Evolutionary conservation across 1,140 invertebrate genomes (phyloP).

Genomic region (Acromyrmex heyeri): DNA sequence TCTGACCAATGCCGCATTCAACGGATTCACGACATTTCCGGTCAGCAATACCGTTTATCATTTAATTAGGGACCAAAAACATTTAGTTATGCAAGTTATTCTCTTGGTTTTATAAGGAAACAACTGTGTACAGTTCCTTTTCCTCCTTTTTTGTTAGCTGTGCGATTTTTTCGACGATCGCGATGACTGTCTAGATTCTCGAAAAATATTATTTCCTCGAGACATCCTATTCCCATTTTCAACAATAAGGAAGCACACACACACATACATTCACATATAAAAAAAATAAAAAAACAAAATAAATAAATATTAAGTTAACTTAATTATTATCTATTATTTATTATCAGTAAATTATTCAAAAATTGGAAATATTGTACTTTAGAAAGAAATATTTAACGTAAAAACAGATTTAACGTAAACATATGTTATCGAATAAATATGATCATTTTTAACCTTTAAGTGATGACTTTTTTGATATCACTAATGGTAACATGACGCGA

Average conservation of each 20-base stretch:
- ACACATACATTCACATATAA: background rate
- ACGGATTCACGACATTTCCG: conserved; percentile 69
- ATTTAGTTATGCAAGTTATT: conserved; percentile 57
- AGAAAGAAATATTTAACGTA: background rate
- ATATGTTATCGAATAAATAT: conserved; percentile 17
- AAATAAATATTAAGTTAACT: background rate
- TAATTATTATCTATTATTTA: background rate
- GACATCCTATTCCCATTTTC: conserved; percentile 42
- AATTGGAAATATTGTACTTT: background rate
- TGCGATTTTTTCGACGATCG: conserved; percentile 52
- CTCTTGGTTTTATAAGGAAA: conserved; percentile 31
- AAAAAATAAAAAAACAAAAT: background rate
- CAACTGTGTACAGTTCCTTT: background rate
- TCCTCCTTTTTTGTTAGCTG: conserved; percentile 4
- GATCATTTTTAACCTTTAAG: too few species aligned
- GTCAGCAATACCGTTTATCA: conserved; percentile 62
- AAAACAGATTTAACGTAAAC: background rate
- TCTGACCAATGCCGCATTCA: conserved; percentile 62
- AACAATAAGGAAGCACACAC: background rate
- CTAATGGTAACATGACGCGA: too few species aligned
- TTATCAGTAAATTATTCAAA: background rate
- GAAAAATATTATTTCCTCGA: conserved; percentile 71
- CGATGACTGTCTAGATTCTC: conserved; percentile 53
- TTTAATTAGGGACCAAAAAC: conserved; percentile 70
- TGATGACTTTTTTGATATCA: too few species aligned